A percentile compares a stretch with the other conserved stretches of the same genome.
phyloP scores from a whole-genome alignment of 1,140 invertebrate genomes.

The Conus betulinus region DNA sequence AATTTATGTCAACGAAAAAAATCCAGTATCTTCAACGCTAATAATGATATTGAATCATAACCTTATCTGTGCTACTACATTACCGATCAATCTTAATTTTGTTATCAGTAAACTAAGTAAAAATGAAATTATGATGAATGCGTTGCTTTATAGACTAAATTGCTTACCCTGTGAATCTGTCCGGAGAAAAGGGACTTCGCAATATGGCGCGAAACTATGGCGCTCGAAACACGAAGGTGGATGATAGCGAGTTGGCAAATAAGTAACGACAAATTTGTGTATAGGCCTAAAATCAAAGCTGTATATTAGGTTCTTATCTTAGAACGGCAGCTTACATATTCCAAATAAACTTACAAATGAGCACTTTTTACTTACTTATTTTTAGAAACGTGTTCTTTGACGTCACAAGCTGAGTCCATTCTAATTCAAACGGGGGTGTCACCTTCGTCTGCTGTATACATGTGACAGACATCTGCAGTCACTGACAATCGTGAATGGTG shows the following conservation, averaged over 20 bases:
- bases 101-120: too few relatives aligned
- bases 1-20: neutral
- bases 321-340: neutral
- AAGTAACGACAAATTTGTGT: neutral
- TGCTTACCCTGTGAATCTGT: too few relatives aligned
- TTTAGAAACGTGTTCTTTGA: neutral
- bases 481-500: neutral
- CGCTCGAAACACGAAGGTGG: neutral
- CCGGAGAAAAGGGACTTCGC: neutral
- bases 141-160: too few relatives aligned
- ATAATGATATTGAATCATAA: too few relatives aligned
- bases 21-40: neutral
- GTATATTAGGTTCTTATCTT: neutral
- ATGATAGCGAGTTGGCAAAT: neutral
- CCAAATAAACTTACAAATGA: neutral
- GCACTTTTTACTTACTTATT: neutral
- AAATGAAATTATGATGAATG: too few relatives aligned
- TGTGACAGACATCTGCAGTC: neutral
- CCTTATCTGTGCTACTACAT: too few relatives aligned
- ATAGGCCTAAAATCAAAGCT: neutral
- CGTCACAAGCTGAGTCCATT: neutral
- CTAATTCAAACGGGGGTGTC: neutral
- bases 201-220: slow-evolving; percentile 5
- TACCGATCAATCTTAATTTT: too few relatives aligned
- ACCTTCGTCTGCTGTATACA: neutral